Percentiles rank a stretch among this genome's conserved stretches.
Conservation (phyloP, 2,113 vertebrate genomes). For the Laterallus jamaicensis region DNA sequence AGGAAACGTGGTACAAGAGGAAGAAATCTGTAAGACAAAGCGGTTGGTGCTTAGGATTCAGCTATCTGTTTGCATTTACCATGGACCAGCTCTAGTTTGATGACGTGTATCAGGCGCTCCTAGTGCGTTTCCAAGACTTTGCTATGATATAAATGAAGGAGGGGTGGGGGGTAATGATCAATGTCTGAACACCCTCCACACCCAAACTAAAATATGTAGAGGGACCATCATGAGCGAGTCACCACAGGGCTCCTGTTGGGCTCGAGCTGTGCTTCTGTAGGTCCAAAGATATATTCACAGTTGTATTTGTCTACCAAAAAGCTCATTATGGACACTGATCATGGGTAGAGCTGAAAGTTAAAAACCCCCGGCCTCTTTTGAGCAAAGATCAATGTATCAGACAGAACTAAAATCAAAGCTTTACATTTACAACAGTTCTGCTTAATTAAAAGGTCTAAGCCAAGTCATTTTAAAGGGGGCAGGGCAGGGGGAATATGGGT, state of each 20-base stretch:
- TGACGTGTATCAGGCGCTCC: accelerated
- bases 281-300: background rate
- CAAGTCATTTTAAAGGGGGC: background rate
- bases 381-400: background rate
- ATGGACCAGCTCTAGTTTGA: background rate
- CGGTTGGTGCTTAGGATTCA: background rate
- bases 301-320: background rate
- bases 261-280: background rate
- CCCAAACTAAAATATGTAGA: background rate
- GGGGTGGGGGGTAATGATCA: background rate
- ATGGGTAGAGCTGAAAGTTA: background rate
- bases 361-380: background rate
- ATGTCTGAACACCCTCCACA: background rate
- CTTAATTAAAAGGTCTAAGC: background rate
- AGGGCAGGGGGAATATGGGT: background rate
- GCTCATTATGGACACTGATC: background rate
- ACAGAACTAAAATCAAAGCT: background rate
- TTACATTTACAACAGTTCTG: background rate
- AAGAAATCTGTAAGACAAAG: background rate
- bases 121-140: background rate
- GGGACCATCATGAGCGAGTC: accelerated
- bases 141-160: background rate
- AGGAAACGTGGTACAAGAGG: background rate
- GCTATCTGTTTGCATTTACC: background rate
- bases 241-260: background rate